phyloP scores from a whole-genome alignment of 1,140 invertebrate genomes.

The Lordiphosa clarofinis region DNA sequence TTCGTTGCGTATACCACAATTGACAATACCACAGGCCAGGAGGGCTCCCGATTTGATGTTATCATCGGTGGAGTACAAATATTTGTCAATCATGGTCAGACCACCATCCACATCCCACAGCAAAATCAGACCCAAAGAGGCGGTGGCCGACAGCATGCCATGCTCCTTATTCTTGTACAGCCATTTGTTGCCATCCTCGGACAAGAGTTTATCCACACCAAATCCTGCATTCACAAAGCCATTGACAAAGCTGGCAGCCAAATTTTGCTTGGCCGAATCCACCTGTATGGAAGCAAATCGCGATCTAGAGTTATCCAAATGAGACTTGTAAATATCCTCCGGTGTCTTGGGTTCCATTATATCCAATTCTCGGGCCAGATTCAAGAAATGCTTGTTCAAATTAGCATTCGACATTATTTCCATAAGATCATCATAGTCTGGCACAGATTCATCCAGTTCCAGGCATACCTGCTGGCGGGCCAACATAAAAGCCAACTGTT shows the following conservation, averaged over 20 bases:
- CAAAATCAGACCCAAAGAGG: conserved; percentile 94
- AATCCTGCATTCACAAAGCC: conserved; percentile 99
- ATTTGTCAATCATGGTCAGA: conserved; percentile 98
- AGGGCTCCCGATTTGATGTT: conserved; percentile 97
- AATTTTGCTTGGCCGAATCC: conserved; percentile 97
- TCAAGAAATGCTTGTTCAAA: conserved; percentile 97
- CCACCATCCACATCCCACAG: conserved; percentile 99
- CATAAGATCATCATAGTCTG: conserved; percentile 92
- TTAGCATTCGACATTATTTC: conserved; percentile 99
- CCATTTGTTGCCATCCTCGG: conserved; percentile 99
- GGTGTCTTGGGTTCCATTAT: conserved; percentile 99
- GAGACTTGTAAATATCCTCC: conserved; percentile 99
- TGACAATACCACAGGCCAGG: conserved; percentile 98
- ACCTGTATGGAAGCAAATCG: conserved; percentile 91
- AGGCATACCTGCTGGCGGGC: conserved; percentile 97
- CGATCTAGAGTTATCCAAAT: conserved; percentile 94
- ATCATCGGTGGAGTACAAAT: conserved; percentile 98
- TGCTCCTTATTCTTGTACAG: conserved; percentile 99
- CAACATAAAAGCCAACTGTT: conserved; percentile 98
- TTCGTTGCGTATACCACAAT: conserved; percentile 98
- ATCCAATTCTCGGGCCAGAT: conserved; percentile 97
- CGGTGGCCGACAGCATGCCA: conserved; percentile 98
- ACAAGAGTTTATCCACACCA: conserved; percentile 97
- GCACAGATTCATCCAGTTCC: conserved; percentile 85
- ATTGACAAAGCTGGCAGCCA: conserved; percentile 99